These are phyloP conservation scores for Drosophila orena DNA, from an alignment of 1,140 invertebrate species.

Conservation along the genomic window DNA sequence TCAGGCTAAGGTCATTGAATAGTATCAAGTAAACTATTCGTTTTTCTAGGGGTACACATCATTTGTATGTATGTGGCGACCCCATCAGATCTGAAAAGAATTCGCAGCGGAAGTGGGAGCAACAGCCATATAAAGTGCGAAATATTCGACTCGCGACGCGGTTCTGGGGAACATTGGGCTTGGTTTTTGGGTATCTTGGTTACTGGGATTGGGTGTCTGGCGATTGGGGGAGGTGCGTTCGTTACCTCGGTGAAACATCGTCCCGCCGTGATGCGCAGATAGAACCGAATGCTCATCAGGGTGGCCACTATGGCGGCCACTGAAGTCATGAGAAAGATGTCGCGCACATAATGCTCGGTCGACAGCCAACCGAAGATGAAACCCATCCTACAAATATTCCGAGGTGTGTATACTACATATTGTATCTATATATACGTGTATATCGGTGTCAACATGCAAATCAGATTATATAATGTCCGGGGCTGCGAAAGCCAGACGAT, in stretches of 20 bases:
- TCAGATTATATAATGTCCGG: constrained; percentile 63
- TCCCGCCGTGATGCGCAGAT: constrained; percentile 81
- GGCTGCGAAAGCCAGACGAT: constrained; percentile 24
- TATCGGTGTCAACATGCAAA: constrained; percentile 62
- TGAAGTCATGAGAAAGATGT: constrained; percentile 70
- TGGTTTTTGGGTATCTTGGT: constrained; percentile 6
- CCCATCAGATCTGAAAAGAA: constrained; percentile 12
- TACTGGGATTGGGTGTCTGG: constrained; percentile 11
- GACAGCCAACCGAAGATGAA: constrained; percentile 76
- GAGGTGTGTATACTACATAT: constrained; percentile 44
- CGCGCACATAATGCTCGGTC: constrained; percentile 75
- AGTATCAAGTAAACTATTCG: no score
- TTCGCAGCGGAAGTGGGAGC: constrained; percentile 25
- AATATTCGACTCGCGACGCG: constrained; percentile 44
- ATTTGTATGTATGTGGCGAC: neutral
- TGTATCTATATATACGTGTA: constrained; percentile 2
- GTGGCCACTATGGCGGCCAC: constrained; percentile 70
- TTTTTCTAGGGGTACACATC: neutral
- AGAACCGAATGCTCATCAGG: constrained; percentile 80
- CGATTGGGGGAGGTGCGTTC: constrained; percentile 7
- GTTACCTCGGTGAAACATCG: constrained; percentile 82
- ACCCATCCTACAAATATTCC: constrained; percentile 77
- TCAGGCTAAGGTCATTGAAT: no score
- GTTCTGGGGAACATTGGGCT: constrained; percentile 5
- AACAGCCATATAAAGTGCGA: constrained; percentile 2